phyloP scores from a whole-genome alignment of 2,113 vertebrate genomes.

The Melierax canorus region DNA sequence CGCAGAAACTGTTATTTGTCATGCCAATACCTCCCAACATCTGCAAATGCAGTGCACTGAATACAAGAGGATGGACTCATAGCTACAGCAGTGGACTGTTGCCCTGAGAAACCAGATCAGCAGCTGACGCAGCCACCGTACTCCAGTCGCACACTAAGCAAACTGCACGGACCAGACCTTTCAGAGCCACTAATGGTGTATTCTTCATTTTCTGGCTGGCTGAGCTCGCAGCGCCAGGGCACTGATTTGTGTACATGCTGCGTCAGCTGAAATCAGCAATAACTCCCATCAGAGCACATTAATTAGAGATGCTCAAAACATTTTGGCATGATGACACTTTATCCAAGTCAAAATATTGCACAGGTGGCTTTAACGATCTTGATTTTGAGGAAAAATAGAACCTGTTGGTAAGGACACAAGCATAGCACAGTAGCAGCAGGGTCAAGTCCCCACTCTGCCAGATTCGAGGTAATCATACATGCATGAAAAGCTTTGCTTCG shows the following conservation, averaged over 20 bases:
- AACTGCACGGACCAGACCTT: background rate
- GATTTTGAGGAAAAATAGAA: background rate
- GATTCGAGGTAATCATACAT: background rate
- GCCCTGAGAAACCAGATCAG: background rate
- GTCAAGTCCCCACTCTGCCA: background rate
- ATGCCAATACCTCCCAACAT: background rate
- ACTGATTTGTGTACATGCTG: background rate
- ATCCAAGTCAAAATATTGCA: background rate
- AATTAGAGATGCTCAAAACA: background rate
- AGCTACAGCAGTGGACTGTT: background rate
- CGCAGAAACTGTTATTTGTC: background rate
- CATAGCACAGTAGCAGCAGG: background rate
- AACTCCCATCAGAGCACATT: background rate
- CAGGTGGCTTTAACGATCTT: background rate
- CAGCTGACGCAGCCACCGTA: background rate
- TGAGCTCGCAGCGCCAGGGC: background rate
- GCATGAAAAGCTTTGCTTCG: background rate
- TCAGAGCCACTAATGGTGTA: background rate
- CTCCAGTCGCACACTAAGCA: background rate
- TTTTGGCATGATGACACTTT: background rate
- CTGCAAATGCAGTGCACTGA: background rate
- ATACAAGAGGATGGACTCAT: background rate
- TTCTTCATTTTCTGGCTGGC: slow-evolving; percentile 9
- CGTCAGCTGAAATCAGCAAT: background rate
- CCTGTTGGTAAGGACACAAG: background rate